Base-by-base conservation (phyloP, 64 coral and sea anemone genomes). In the Montipora efflorescens region DNA sequence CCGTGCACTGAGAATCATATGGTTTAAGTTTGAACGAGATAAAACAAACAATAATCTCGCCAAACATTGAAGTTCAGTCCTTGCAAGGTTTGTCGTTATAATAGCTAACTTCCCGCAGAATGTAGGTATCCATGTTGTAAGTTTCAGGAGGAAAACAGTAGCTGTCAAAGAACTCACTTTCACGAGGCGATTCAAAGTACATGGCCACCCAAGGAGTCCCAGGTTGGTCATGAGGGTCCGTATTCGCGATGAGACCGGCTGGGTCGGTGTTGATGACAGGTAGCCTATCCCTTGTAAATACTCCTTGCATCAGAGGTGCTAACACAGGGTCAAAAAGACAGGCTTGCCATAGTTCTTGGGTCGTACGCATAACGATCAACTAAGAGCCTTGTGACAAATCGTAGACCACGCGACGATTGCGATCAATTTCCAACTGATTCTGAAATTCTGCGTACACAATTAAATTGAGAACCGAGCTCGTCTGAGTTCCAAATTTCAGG, bases 391-490 rank as follows among this genome's bases (percentile, higher is more conserved):
- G 44, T 8, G 23, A 51, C 36, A 49, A 48, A 48, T 89, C 71
- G 69, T 77, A 76, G 16, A 89, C 74, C 86, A 18, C 1, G 28
- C 28, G 28, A 36, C 28, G 28, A 36, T 36, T 36, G 28, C 28
- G 28, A 6, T 88, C 86, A 48, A 88, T 75, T 23, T 46, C 70
- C 68, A 75, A 74, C 2, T 49, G 64, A 69, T 74, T 69, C n/a
- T 69, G 47, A 12, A 73, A 88, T 55, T 88, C 68, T 4, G 86
- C 70, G 69, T 88, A 88, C 22, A 88, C 28, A 18, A 88, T 45
- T 69, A 88, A 74, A 74, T 47, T 25, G 0, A 88, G 45, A 22
- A 74, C 52, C 5, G 3, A 6, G 10, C 3, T 10, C 5, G 52
- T 55, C 10, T 6, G 52, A 55, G 52, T 55, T 8, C 20, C 70